Percentiles rank a stretch among this genome's conserved stretches.
Conservation (phyloP, 2,113 vertebrate genomes). For the Macrotus californicus region DNA sequence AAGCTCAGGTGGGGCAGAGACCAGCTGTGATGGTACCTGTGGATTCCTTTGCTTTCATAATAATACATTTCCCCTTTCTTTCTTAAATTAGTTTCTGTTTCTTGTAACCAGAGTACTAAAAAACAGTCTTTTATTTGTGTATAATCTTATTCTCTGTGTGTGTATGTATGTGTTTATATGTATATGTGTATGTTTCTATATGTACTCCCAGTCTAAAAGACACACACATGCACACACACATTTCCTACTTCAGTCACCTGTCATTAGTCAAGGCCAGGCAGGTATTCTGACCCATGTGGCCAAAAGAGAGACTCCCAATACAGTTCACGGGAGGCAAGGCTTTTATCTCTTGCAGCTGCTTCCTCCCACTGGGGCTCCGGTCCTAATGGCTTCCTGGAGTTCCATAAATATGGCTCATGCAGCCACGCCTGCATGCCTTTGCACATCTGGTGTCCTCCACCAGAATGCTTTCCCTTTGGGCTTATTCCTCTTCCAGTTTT, state of each 20-base stretch:
- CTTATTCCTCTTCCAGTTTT: background rate
- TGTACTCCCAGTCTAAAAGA: background rate
- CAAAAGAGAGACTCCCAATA: background rate
- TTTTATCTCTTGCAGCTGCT: background rate
- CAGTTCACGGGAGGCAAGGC: background rate
- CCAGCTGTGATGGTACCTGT: background rate
- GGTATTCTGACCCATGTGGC: background rate
- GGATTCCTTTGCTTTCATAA: background rate
- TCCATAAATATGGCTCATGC: background rate
- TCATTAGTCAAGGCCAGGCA: background rate
- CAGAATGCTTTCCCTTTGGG: background rate
- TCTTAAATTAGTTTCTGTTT: background rate
- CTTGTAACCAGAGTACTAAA: background rate
- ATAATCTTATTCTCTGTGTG: background rate
- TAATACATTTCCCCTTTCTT: background rate
- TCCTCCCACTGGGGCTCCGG: background rate
- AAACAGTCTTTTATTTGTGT: background rate
- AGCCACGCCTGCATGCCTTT: background rate
- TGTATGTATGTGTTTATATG: background rate
- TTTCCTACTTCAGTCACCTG: background rate
- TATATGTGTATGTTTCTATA: background rate
- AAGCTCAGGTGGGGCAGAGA: background rate
- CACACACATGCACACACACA: background rate
- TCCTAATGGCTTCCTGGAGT: background rate
- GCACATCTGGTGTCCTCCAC: background rate